Evolutionary conservation across 2,888 invertebrate genomes (phyloP), one percentile per base, ranked within the genome.

Genomic region (Cheiracanthium punctorium): DNA sequence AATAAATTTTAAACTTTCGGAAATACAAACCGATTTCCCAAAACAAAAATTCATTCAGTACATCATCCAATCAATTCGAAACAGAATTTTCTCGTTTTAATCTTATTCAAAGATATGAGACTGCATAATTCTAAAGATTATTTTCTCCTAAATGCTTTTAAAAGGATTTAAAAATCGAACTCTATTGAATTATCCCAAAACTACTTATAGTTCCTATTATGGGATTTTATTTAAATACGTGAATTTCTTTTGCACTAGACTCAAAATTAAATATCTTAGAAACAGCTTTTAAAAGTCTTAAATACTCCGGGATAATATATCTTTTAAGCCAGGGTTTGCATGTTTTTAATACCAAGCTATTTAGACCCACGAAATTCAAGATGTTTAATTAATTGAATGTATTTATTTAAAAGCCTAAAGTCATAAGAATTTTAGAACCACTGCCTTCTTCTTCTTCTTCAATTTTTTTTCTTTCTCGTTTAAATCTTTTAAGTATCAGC

Each of bases 81-180:
- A 58, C 24, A 24, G 24, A 58, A 58, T 58, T 5, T 12, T 17
- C 24, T 24, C 58, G 4, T 58, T 7, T 14, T 48, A 48, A 48
- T 14, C 43, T 17, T 48, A 14, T 17, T 48, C 17, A 48, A 48
- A 7, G 43, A 17, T 48, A n/a, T n/a, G n/a, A 17, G 43, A 48
- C 1, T 48, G 2, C 14, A 48, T 48, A 17, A 48, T 48, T 48
- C 17, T 48, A 17, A 48, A 58, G 24, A 17, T 58, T 24, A 20
- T 24, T 24, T 24, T 24, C 24, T 58, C 24, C n/a, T n/a, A 58
- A 58, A 58, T 58, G 58, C 24, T 58, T 24, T 20, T 58, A 58
- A 58, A 48, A 58, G 58, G 58, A 58, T 58, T 58, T 58, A 58
- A 58, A 58, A 58, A 58, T 24, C 24, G n/a, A 58, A 24, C 58